phyloP scores from a whole-genome alignment of 2,888 invertebrate species.

The Serrognathus titanus region DNA sequence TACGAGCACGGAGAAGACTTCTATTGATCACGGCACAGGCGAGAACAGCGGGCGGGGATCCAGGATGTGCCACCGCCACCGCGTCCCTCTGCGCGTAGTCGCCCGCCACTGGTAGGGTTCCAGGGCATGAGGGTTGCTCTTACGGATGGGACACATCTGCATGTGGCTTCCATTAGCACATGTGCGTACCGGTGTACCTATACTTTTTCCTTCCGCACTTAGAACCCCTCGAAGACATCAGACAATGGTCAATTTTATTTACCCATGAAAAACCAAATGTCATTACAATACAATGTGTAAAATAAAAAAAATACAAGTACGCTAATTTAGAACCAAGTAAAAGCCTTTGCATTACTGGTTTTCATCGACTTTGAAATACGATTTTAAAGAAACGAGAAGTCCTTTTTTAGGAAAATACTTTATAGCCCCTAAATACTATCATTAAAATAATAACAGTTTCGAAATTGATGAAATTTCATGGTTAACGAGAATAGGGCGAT shows the following conservation, averaged over 20 bases:
- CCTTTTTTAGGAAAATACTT: too few species aligned
- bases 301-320: too few species aligned
- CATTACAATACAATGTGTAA: too few species aligned
- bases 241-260: background rate
- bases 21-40: constrained; percentile 38
- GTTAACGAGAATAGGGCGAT: too few species aligned
- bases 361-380: too few species aligned
- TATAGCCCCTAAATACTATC: too few species aligned
- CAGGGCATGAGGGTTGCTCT: constrained; percentile 18
- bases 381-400: too few species aligned
- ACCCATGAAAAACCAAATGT: too few species aligned
- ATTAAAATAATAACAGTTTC: too few species aligned
- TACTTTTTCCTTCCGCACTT: background rate
- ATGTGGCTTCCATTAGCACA: constrained; percentile 26
- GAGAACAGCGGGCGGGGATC: constrained; percentile 38
- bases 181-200: constrained; percentile 18
- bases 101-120: constrained; percentile 25
- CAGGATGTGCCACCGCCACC: constrained; percentile 34
- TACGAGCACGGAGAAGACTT: constrained; percentile 34
- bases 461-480: too few species aligned
- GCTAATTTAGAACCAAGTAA: too few species aligned
- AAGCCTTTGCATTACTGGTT: too few species aligned
- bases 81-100: constrained; percentile 32
- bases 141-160: constrained; percentile 23
- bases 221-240: background rate